Evolutionary conservation across 1,140 invertebrate genomes (phyloP).

Genomic region (Aradophagus sp.): DNA sequence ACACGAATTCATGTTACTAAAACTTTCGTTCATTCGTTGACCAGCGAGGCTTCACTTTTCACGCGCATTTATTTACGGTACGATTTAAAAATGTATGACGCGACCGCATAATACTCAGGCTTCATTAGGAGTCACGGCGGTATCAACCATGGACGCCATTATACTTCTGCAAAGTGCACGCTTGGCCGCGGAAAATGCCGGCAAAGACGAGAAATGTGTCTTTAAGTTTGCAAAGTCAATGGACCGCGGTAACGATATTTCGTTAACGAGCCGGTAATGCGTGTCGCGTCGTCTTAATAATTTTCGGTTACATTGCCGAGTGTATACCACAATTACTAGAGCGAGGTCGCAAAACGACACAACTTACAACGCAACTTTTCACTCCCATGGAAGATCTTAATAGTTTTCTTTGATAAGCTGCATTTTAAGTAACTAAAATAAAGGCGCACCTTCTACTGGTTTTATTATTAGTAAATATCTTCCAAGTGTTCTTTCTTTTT

Average conservation of each 20-base stretch:
- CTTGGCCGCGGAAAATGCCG: conserved; percentile 14
- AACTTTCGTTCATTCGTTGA: too few species aligned
- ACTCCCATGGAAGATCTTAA: too few species aligned
- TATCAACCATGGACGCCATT: conserved; percentile 24
- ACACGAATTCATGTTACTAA: too few species aligned
- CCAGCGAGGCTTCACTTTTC: too few species aligned
- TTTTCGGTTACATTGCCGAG: conserved; percentile 55
- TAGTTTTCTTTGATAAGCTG: too few species aligned
- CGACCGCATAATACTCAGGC: neutral
- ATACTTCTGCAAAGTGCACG: conserved; percentile 33
- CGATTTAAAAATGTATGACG: neutral
- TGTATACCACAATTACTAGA: conserved; percentile 22
- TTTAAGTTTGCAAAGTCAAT: conserved; percentile 47
- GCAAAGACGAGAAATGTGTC: conserved; percentile 37
- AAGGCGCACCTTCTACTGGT: too few species aligned
- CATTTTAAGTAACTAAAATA: too few species aligned
- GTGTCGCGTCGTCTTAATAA: conserved; percentile 58
- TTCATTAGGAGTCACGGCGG: conserved; percentile 5
- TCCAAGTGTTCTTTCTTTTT: too few species aligned
- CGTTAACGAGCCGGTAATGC: conserved; percentile 63
- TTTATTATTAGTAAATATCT: too few species aligned
- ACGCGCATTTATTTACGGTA: conserved; percentile 1
- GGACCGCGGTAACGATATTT: conserved; percentile 53
- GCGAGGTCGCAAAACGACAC: conserved; percentile 3
- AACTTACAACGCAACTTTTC: too few species aligned